A percentile compares a stretch with the other conserved stretches of the same genome.
phyloP scores from a whole-genome alignment of 2,888 invertebrate species.

The Tachina fera region DNA sequence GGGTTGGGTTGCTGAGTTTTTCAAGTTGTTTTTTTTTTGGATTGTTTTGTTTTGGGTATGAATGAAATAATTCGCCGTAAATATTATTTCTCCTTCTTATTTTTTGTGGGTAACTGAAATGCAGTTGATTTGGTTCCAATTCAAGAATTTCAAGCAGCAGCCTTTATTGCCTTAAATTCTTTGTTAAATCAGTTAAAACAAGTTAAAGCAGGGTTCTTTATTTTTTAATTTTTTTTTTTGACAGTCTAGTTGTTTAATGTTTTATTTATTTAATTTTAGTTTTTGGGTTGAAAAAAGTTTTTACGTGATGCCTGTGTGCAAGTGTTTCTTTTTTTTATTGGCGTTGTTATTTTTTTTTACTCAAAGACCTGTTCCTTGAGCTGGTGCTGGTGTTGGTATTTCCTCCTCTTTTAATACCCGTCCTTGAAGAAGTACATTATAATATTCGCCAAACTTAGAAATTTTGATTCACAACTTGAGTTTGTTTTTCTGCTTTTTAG shows the following conservation, averaged over 20 bases:
- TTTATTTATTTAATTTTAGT: constrained; percentile 9
- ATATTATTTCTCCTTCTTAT: constrained; percentile 34
- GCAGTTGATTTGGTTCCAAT: constrained; percentile 7
- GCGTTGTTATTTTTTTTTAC: constrained; percentile 45
- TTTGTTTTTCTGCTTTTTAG: constrained; percentile 72
- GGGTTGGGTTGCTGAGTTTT: constrained; percentile 50
- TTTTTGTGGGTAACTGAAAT: constrained; percentile 10
- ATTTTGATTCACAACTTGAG: constrained; percentile 76
- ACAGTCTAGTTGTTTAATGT: constrained; percentile 48
- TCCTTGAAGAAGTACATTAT: constrained; percentile 43
- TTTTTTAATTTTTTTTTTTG: constrained; percentile 17
- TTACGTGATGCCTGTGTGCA: constrained; percentile 57
- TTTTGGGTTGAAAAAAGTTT: constrained; percentile 8
- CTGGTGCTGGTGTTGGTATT: constrained; percentile 21
- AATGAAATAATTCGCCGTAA: constrained; percentile 56
- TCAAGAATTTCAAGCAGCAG: constrained; percentile 33
- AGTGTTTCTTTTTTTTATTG: constrained; percentile 51
- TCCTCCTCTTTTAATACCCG: constrained; percentile 42
- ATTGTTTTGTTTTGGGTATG: constrained; percentile 4
- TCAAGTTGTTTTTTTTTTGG: constrained; percentile 1
- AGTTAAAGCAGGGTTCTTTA: constrained; percentile 53
- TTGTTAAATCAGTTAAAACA: constrained; percentile 40
- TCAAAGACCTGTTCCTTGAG: constrained; percentile 39
- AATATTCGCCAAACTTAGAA: constrained; percentile 79
- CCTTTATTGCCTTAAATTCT: constrained; percentile 34